Conservation (phyloP, 2,888 invertebrate species). For the Luperina testacea region DNA sequence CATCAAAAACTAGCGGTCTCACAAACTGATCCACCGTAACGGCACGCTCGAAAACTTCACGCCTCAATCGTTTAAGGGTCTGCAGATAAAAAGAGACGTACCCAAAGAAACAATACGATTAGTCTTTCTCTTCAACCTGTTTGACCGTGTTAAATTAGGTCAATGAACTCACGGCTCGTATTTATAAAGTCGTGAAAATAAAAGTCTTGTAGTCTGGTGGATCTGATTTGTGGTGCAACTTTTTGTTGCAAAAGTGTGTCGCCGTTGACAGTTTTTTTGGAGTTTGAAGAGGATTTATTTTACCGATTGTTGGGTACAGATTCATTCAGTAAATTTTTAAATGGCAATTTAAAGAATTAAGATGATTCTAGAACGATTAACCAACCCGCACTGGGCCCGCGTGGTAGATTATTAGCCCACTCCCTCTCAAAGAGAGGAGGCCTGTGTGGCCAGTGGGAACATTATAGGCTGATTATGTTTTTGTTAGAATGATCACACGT, state of each 20-base stretch:
- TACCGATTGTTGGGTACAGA: neutral
- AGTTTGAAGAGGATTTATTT: conserved; percentile 29
- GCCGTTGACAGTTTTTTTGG: conserved; percentile 39
- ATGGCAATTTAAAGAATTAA: neutral
- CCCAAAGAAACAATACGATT: conserved; percentile 65
- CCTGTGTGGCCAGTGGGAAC: neutral
- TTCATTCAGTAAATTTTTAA: conserved; percentile 4
- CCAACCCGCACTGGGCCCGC: neutral
- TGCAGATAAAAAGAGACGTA: conserved; percentile 60
- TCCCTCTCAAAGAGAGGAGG: neutral
- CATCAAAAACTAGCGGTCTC: conserved; percentile 73
- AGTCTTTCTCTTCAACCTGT: conserved; percentile 61
- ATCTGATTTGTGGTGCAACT: conserved; percentile 50
- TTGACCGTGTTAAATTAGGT: conserved; percentile 63
- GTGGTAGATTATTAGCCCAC: neutral
- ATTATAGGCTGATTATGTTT: neutral
- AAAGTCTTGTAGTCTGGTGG: conserved; percentile 46
- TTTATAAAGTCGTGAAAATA: conserved; percentile 58
- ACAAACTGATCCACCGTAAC: conserved; percentile 75
- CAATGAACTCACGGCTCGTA: conserved; percentile 59
- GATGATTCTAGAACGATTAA: neutral
- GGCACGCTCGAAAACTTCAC: conserved; percentile 73
- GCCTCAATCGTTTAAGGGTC: conserved; percentile 70
- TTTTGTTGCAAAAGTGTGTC: conserved; percentile 53
- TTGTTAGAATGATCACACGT: neutral